These are phyloP conservation scores for Drosophila kanekoi DNA, from an alignment of 2,888 invertebrate genomes.

Conservation along the genomic window DNA sequence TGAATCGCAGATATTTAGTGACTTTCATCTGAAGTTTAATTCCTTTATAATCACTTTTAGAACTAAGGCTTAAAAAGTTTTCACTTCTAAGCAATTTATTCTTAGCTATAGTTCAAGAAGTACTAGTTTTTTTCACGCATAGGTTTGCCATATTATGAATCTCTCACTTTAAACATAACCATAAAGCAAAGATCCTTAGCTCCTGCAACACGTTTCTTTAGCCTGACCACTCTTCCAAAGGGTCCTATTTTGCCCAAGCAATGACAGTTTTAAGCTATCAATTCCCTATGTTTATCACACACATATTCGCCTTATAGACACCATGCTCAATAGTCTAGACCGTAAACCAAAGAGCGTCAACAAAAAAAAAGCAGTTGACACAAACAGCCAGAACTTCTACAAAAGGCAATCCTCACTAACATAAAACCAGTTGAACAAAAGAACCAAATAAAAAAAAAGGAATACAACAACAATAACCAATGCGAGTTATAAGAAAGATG, in stretches of 20 bases:
- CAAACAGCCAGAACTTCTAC: conserved; percentile 36
- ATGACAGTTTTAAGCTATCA: conserved; percentile 32
- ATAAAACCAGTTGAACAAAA: conserved; percentile 75
- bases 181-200: no score
- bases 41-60: no score
- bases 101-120: no score
- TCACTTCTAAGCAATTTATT: no score
- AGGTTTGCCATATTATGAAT: no score
- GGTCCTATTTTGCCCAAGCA: no score
- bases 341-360: conserved; percentile 41
- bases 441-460: conserved; percentile 22
- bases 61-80: no score
- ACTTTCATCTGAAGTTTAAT: no score
- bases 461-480: conserved; percentile 16
- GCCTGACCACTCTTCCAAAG: not conserved
- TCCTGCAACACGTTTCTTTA: not conserved
- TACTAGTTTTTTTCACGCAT: no score
- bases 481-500: conserved; percentile 43
- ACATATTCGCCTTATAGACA: conserved; percentile 34
- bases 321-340: conserved; percentile 40
- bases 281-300: conserved; percentile 42
- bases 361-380: conserved; percentile 41
- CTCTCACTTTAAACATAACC: no score
- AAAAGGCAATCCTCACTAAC: conserved; percentile 48
- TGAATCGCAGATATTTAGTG: no score